These are phyloP conservation scores for Scopus umbretta DNA, from an alignment of 2,113 vertebrate species.

Conservation along the genomic window DNA sequence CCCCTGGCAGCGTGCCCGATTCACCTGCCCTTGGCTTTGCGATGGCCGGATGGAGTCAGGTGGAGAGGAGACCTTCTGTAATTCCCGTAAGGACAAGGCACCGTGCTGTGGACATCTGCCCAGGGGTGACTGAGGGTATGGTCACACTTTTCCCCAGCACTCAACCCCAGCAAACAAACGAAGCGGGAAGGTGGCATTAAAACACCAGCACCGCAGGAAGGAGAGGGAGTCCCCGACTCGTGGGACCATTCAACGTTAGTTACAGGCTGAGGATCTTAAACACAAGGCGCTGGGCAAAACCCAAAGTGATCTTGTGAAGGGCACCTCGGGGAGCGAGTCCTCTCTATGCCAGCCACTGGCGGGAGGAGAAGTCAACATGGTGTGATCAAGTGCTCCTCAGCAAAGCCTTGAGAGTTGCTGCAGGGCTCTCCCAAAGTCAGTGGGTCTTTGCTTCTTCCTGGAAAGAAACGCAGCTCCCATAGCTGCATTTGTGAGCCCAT, in stretches of 20 bases:
- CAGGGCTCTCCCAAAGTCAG: neutral
- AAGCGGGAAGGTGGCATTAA: fast-evolving
- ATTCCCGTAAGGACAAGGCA: neutral
- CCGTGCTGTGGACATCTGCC: neutral
- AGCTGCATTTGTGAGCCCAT: neutral
- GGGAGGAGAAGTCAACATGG: neutral
- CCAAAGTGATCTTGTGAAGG: neutral
- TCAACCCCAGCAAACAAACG: fast-evolving
- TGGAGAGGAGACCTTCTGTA: neutral
- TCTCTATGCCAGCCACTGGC: neutral
- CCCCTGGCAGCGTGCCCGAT: neutral
- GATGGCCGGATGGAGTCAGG: neutral
- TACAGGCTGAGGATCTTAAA: neutral
- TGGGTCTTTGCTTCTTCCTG: neutral
- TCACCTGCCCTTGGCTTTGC: neutral
- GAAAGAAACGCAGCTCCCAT: neutral
- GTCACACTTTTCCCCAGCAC: neutral
- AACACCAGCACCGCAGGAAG: neutral
- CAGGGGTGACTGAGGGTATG: fast-evolving
- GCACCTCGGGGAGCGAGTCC: fast-evolving
- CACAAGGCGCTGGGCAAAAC: neutral
- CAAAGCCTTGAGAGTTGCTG: neutral
- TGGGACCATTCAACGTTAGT: neutral
- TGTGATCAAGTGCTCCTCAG: neutral
- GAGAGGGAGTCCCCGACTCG: neutral